Base-by-base conservation (phyloP, 2,797 vertebrate species). In the Furcifer pardalis region DNA sequence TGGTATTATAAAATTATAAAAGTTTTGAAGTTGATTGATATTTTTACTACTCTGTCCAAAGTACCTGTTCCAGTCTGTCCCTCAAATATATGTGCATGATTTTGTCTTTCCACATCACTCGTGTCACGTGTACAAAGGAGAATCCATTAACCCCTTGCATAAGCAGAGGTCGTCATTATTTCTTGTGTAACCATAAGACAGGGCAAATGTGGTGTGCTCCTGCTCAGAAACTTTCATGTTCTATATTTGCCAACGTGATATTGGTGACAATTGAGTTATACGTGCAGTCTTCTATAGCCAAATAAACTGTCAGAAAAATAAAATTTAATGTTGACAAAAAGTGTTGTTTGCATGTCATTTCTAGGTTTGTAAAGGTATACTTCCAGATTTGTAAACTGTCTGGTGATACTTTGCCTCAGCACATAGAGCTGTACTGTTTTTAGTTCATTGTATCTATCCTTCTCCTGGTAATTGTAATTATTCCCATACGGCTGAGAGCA, bases 401-500 rank as follows among this genome's bases (percentile, higher is more conserved):
- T 17, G 21, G 52, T 17, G 23, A 71, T 71, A 71, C 69, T 71
- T 71, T 27, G 69, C 52, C 56, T 46, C 21, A 76, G 32, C 74
- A 56, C 46, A 76, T 60, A 69, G 65, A 49, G 35, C 32, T 59
- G 23, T 68, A 27, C 12, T 44, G 30, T 81, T 46, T 62, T 60
- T 44, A 75, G 42, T 66, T n/a, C 25, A 9, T 42, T 72, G 65
- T 72, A 68, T 77, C 73, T 81, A n/a, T 68, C 35, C 78, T 74
- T 76, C 81, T 12, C 0, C 79, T 88, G 68, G 49, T 89, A 82
- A 21, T 65, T 86, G 60, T 84, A 91, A 91, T 88, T 85, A 44
- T 89, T 91, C 88, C 89, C 91, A 81, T 86, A 84, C 52, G 81
- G 68, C 82, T 82, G 82, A 87, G 76, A 35, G 59, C 27, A 84